Base-by-base conservation (phyloP, 2,797 vertebrate genomes). In the Etheostoma nigrum region DNA sequence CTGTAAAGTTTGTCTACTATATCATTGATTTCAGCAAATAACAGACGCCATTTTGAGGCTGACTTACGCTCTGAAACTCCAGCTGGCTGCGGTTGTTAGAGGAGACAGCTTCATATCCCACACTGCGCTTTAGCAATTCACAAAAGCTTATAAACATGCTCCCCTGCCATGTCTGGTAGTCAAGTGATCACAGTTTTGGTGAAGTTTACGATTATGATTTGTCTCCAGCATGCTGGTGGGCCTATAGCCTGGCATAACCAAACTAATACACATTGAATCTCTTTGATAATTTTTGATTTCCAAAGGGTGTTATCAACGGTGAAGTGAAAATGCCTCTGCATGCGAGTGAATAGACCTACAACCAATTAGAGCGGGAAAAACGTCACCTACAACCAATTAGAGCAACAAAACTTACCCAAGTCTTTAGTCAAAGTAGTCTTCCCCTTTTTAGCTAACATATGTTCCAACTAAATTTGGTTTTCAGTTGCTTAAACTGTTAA, bases 41-140 rank as follows among this genome's bases (percentile, higher is more conserved):
- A 67, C 59, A 67, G 69, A 77, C 13, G 12, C 13, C 30, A 45
- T 51, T 72, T 25, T 36, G 51, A 75, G 63, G 49, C 48, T 1
- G 78, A 81, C 42, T 64, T 52, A 6, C 18, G 18, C 42, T 60
- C 7, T 66, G 5, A 65, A 54, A 70, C 63, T 71, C 80, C 72
- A 81, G 74, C 73, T 76, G 79, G 49, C 61, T 67, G 53, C 61
- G 74, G 27, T 48, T 73, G 30, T 79, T 8, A 3, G 45, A 59
- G 11, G 8, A 3, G 25, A 44, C 58, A 42, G 53, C 1, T 47
- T 30, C 19, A 65, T 21, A 25, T 27, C 40, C 42, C 14, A 57
- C 15, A 30, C 49, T 18, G 65, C 25, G 40, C 30, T 33, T 62
- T 6, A 60, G 5, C 36, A 55, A 8, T 15, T 53, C 36, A 62